Base-by-base conservation (phyloP, 2,888 invertebrate genomes). In the Cremastinae sp. region DNA sequence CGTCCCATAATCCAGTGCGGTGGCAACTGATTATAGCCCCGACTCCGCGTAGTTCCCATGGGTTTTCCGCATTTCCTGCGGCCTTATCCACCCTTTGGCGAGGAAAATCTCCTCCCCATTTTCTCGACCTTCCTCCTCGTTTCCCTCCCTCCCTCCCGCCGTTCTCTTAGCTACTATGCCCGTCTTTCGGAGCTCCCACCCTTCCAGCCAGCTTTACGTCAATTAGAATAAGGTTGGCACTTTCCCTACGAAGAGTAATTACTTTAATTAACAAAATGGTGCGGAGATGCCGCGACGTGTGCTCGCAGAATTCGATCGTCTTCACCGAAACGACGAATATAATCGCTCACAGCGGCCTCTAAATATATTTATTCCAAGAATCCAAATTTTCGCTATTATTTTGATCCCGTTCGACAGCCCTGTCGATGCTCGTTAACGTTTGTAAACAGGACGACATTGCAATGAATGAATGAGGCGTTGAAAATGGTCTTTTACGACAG, bases 251-350 rank as follows among this genome's bases (percentile, higher is more conserved):
- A 90, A 90, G 90, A 90, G 90, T 90, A 90, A 90, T 90, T 90
- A 90, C 90, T 90, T 90, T 90, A 91, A 90, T 90, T 90, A 90
- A 90, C 90, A 90, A 91, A 90, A 90, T 90, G 90, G 90, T 89
- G 86, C 58, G 71, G 68, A 38, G 58, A 72, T 68, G 59, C 45
- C 38, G 62, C 34, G 38, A 36, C 22, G 22, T 12, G 34, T 28
- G 16, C 22, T 59, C 51, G 34, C 43, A 36, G 38, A 8, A 51
- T 59, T 49, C 59, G 43, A 53, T 75, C 53, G 62, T 59, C 20
- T 72, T 58, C n/a, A 66, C 38, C 61, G 43, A 73, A 45, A 73
- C 69, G 56, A 75, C 74, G 68, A 64, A 34, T 54, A 65, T 36
- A 22, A 49, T 16, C 5, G 12, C 18, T 28, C 43, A 28, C 16